Evolutionary conservation across 2,113 vertebrate species (phyloP), one percentile per base, ranked within the genome.

Genomic region (Odocoileus hemionus): DNA sequence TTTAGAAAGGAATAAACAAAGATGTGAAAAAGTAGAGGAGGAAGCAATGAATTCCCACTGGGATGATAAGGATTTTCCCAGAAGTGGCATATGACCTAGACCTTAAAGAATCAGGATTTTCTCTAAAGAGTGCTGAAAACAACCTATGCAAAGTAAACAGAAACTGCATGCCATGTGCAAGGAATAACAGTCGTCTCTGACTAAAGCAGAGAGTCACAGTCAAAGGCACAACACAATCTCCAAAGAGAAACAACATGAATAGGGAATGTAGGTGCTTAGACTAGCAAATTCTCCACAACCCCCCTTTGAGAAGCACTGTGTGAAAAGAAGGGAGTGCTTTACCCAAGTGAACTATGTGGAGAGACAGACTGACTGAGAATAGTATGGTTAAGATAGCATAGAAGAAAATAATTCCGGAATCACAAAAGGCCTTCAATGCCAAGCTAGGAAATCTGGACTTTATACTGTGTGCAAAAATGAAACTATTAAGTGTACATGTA

Each of bases 381-480:
- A 78, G 17, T 78, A 91, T 39, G 50, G 30, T 60, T 89, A 96
- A 58, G 58, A 86, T 0, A 79, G 47, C 78, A 91, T 17, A 96
- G 19, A 91, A 91, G 50, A 94, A 96, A 95, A 92, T n/a, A 86
- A 93, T 39, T 58, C 15, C 87, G 30, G 33, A 95, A 84, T 87
- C 52, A 96, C 64, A 80, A 90, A 94, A 93, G 57, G 43, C 33
- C 80, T 85, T 87, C 52, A 82, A 74, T 61, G 58, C 26, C 58
- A 94, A 91, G 7, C 78, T 89, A 90, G 70, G 58, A 67, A 80
- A 93, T 55, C n/a, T 85, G 43, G 26, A 84, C 70, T 92, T 64
- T 61, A 91, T 82, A 96, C 61, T 84, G 26, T 89, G 36, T 89
- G 64, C n/a, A 96, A 96, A 96, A 87, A 79, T 50, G 55, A 80